Evolutionary conservation across 2,888 invertebrate genomes (phyloP).

Genomic region (Cryptophagus acutangulus): DNA sequence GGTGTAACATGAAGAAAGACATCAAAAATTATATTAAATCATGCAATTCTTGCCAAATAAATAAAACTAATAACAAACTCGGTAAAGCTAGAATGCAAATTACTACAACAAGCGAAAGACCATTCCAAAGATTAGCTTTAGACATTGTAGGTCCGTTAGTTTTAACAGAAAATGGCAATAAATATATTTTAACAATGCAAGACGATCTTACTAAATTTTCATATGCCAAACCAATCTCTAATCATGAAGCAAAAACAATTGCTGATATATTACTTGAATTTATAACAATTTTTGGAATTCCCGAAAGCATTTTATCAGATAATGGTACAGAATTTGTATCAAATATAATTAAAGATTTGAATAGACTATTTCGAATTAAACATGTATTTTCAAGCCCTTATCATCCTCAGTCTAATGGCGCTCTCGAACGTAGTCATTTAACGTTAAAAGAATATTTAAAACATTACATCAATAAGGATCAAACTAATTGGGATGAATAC

Average conservation of each 20-base stretch:
- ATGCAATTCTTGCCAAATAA: conserved; percentile 27
- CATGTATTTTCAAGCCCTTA: conserved; percentile 32
- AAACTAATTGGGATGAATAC: too few species aligned
- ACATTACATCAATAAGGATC: too few species aligned
- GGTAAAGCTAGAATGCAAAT: conserved; percentile 35
- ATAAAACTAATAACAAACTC: conserved; percentile 24
- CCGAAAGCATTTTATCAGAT: conserved; percentile 39
- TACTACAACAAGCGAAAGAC: conserved; percentile 31
- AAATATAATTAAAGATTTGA: conserved; percentile 33
- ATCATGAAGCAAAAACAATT: conserved; percentile 35
- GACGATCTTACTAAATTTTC: conserved; percentile 23
- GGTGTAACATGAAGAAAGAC: conserved; percentile 21
- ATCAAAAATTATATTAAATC: conserved; percentile 19
- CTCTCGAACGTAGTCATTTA: too few species aligned
- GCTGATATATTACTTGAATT: conserved; percentile 34
- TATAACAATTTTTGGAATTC: conserved; percentile 38
- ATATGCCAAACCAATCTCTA: conserved; percentile 22
- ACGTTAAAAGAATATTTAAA: too few species aligned
- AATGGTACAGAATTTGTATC: conserved; percentile 41
- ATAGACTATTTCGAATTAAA: conserved; percentile 34
- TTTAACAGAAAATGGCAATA: conserved; percentile 27
- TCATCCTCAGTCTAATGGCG: too few species aligned
- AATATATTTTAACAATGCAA: conserved; percentile 30
- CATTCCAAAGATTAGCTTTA: conserved; percentile 33
- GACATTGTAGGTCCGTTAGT: conserved; percentile 36